These are phyloP conservation scores for Melanerpes aurifrons DNA, from an alignment of 2,113 vertebrate genomes.

Conservation along the genomic window DNA sequence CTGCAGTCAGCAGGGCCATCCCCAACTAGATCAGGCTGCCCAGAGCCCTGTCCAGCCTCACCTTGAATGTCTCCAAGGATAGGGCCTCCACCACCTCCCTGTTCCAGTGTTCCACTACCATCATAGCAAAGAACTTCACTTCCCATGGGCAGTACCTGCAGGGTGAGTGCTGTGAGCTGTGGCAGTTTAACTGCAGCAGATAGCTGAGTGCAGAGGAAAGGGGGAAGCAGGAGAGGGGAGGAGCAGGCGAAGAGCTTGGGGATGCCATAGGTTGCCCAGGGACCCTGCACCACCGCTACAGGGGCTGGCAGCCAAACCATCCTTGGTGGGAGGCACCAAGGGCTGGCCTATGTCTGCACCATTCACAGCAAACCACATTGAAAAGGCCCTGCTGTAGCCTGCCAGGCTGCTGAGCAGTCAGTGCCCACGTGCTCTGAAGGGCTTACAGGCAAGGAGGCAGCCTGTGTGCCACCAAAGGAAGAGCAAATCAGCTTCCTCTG, in stretches of 20 bases:
- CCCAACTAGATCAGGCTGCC: too few relatives aligned
- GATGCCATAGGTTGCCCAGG: not conserved
- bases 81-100: too few relatives aligned
- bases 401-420: not conserved
- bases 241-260: not conserved
- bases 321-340: not conserved
- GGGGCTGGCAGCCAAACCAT: not conserved
- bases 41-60: too few relatives aligned
- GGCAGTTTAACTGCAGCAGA: not conserved
- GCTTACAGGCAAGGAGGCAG: not conserved
- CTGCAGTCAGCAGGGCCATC: too few relatives aligned
- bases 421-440: not conserved
- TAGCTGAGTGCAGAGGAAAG: not conserved
- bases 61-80: too few relatives aligned
- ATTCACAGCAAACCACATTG: not conserved
- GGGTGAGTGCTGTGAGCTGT: not conserved
- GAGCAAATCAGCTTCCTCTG: not conserved
- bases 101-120: too few relatives aligned
- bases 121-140: not conserved
- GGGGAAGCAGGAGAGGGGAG: rapidly evolving
- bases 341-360: not conserved
- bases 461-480: not conserved
- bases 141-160: not conserved
- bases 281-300: rapidly evolving
- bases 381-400: not conserved